Evolutionary conservation across 2,113 vertebrate species (phyloP).

Genomic region (Nycticebus coucang): DNA sequence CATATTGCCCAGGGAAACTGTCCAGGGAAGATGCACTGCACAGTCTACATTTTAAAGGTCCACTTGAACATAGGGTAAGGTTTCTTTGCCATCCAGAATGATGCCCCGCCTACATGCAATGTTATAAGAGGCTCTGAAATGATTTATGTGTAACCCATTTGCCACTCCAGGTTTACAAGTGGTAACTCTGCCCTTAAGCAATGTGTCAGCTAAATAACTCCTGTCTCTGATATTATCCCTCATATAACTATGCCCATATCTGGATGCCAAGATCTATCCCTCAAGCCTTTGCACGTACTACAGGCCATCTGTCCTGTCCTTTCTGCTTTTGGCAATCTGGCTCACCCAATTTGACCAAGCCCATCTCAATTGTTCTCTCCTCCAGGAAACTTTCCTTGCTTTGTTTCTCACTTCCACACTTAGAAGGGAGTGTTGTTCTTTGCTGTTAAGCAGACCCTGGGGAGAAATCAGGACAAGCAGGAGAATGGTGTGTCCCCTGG

Average conservation of each 20-base stretch:
- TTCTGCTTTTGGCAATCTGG: background rate
- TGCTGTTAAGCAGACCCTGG: too few relatives aligned
- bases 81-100: too few relatives aligned
- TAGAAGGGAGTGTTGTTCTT: background rate
- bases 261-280: background rate
- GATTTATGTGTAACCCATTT: background rate
- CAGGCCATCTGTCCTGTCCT: background rate
- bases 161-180: background rate
- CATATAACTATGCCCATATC: background rate
- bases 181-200: too few relatives aligned
- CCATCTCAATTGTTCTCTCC: background rate
- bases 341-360: background rate
- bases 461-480: too few relatives aligned
- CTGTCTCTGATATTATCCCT: background rate
- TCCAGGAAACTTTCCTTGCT: background rate
- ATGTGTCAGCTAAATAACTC: background rate
- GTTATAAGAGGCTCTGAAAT: background rate
- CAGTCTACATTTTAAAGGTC: background rate
- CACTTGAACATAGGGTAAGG: too few relatives aligned
- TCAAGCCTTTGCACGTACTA: background rate
- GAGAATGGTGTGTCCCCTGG: too few relatives aligned
- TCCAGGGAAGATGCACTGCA: background rate
- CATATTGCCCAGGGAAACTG: fast-evolving
- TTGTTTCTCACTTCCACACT: background rate
- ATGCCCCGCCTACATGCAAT: background rate